These are phyloP conservation scores for Drosophila kanapiae DNA, from an alignment of 1,140 invertebrate species.

Conservation along the genomic window DNA sequence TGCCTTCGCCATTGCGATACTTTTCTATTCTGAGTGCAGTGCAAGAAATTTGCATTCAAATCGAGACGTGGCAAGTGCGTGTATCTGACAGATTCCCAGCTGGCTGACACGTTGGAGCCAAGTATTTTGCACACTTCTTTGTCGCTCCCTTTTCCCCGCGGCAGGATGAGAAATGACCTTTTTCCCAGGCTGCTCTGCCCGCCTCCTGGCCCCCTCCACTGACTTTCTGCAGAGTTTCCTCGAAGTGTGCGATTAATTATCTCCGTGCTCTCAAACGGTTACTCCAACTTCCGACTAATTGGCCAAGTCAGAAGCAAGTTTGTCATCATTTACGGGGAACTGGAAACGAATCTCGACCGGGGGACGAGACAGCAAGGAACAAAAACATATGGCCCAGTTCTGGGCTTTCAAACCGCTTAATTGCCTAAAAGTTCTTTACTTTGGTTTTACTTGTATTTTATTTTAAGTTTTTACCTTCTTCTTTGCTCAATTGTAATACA, in stretches of 20 bases:
- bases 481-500: neutral
- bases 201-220: neutral
- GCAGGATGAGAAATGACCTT: conserved; percentile 26
- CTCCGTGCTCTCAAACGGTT: conserved; percentile 8
- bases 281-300: conserved; percentile 33
- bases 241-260: conserved; percentile 34
- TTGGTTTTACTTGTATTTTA: no score
- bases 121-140: conserved; percentile 15
- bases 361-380: neutral
- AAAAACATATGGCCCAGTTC: conserved; percentile 6
- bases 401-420: no score
- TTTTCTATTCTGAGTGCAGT: neutral
- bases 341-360: neutral
- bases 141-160: neutral
- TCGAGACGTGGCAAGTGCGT: conserved; percentile 35
- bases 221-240: neutral
- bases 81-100: conserved; percentile 59
- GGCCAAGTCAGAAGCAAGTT: conserved; percentile 17
- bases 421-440: neutral
- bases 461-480: rapidly evolving
- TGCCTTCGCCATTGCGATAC: neutral
- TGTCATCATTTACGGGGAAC: conserved; percentile 8
- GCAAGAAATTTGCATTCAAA: conserved; percentile 63
- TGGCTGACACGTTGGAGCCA: conserved; percentile 1
- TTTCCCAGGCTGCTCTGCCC: neutral